These are phyloP conservation scores for Aldabrachelys gigantea DNA, from an alignment of 2,113 vertebrate species.

Conservation along the genomic window DNA sequence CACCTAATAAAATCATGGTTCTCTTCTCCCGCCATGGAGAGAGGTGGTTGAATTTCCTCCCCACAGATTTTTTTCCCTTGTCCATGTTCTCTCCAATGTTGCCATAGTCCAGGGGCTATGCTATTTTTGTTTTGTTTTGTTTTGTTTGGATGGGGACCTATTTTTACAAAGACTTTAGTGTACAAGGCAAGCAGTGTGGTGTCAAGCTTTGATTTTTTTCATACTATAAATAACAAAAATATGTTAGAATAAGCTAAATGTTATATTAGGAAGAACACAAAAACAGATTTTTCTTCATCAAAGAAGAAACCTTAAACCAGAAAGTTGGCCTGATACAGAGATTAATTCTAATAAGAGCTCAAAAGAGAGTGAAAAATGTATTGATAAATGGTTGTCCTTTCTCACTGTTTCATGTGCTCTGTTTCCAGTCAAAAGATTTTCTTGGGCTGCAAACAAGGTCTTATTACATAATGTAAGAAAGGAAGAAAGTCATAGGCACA, in stretches of 20 bases:
- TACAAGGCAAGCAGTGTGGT: not conserved
- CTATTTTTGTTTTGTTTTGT: not conserved
- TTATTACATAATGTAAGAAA: not conserved
- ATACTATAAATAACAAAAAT: slow-evolving; percentile 1
- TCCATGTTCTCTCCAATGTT: not conserved
- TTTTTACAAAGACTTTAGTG: not conserved
- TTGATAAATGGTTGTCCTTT: slow-evolving; percentile 29
- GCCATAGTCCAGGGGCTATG: not conserved
- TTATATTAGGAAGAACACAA: slow-evolving; percentile 32
- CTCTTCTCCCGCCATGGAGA: not conserved
- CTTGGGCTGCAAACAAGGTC: not conserved
- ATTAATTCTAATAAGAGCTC: slow-evolving; percentile 66
- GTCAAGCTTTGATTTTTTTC: not conserved
- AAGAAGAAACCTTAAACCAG: slow-evolving; percentile 26
- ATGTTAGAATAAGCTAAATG: not conserved
- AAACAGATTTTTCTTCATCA: slow-evolving; percentile 62
- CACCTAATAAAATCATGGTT: not conserved
- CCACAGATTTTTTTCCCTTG: not conserved
- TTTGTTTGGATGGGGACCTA: not conserved
- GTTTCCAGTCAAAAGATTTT: slow-evolving; percentile 10
- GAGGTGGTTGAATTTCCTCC: not conserved
- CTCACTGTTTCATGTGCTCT: not conserved
- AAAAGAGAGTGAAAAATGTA: not conserved
- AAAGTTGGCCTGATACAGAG: slow-evolving; percentile 39
- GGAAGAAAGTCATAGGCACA: not conserved